Evolutionary conservation across 2,888 invertebrate genomes (phyloP), one percentile per base, ranked within the genome.

Genomic region (Aplocera efformata): DNA sequence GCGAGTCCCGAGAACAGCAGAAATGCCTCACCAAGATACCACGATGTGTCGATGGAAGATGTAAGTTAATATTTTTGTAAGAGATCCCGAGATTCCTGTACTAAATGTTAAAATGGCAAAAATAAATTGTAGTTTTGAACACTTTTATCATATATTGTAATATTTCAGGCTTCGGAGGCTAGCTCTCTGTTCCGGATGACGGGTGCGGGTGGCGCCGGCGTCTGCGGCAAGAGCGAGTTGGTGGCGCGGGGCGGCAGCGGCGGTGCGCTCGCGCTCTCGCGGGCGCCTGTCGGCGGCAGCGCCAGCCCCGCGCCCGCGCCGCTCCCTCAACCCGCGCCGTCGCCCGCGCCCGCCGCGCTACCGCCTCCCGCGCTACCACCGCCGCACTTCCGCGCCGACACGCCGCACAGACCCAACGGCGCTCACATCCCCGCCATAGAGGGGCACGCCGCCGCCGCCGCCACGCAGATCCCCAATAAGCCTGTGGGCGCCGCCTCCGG

Each of bases 341-440:
- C 92, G 62, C 92, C 93, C 60, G 93, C 93, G 65, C 92, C 93
- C 61, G 92, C 93, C 62, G 90, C 91, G 56, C 84, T 91, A 60
- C 91, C 92, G 50, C 91, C 91, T 59, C 91, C 91, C 60, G 91
- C 91, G 55, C 85, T 91, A 55, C 91, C 91, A 52, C 91, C 91
- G 60, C 90, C 91, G 59, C 90, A 90, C 56, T 91, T 91, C 76
- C 90, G 91, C 75, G 80, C 80, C 58, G 84, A 84, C 62, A 76
- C 82, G 8, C 82, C 82, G 24, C 80, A 81, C 53, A 71, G 83
- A 17, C 63, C 79, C 47, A 80, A 70, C 61, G 72, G 79, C 50
- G 85, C 85, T 8, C 82, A 84, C 69, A 85, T 85, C 53, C 82
- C 88, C 30, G 65, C 84, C n/a, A 65, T 79, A 61, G 82, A 85